Evolutionary conservation across 1,140 invertebrate genomes (phyloP), one percentile per base, ranked within the genome.

Genomic region (Andrena cerasifolii): DNA sequence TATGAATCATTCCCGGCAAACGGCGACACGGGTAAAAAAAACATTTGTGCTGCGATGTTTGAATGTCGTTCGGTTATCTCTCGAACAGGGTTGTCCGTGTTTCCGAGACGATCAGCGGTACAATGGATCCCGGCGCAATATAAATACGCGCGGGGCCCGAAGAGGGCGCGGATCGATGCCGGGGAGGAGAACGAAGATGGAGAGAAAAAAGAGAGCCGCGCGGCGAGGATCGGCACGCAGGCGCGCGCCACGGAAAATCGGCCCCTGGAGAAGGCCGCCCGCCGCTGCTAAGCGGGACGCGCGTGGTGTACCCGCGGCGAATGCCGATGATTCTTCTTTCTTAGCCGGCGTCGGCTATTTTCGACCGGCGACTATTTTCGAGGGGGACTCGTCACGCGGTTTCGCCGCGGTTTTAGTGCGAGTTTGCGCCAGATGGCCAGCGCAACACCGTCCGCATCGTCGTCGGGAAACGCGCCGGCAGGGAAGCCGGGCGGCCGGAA

Each of bases 331-430:
- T 89, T 88, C 87, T 89, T 90, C 86, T 86, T 87, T 87, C 86
- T 88, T 89, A 86, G 84, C 76, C 87, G 84, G 84, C 76, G 85
- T 59, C 76, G 82, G 88, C 89, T 93, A 93, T 93, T 93, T 92
- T 90, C 66, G 89, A 91, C 87, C 88, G 84, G 67, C 76, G 89
- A 89, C 90, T 92, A 92, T 92, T 92, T 91, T 91, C 90, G 91
- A 90, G 88, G 89, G 87, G 87, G 86, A 86, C 84, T 88, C 88
- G 88, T 91, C 88, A 90, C 86, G 87, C 90, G 79, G 88, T 91
- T 90, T 89, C 84, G 84, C 88, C 77, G 80, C 77, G 85, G 78
- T 88, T 88, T 89, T 90, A 90, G 89, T 90, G 80, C 88, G 82
- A 88, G 86, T 86, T 85, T 83, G 86, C 81, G 87, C 85, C 89